Percentiles rank a stretch among this genome's conserved stretches.
Evolutionary conservation across 2,888 invertebrate species (phyloP).

Genomic region (Lithophane semibrunnea): DNA sequence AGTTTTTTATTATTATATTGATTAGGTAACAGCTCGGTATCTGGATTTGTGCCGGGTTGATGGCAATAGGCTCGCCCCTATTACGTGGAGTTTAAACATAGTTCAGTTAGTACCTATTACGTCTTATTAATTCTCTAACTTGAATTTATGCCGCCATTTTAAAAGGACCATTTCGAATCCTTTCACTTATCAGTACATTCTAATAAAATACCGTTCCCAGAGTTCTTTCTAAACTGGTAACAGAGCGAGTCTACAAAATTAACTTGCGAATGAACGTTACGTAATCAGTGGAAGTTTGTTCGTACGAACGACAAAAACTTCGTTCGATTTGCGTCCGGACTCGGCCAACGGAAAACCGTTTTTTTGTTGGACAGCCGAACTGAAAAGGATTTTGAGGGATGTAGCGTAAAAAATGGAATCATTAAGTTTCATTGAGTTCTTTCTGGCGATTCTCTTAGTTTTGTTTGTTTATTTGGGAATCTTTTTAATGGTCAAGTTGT

Average conservation of each 20-base stretch:
- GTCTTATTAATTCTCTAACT: conserved; percentile 23
- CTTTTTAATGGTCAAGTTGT: not conserved
- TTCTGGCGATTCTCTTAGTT: conserved; percentile 3
- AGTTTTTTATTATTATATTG: too few relatives aligned
- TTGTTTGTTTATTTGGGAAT: not conserved
- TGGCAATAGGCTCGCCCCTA: too few relatives aligned
- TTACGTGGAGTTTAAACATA: too few relatives aligned
- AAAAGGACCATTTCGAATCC: conserved; percentile 5
- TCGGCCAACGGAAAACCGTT: not conserved
- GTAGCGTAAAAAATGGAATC: conserved; percentile 29
- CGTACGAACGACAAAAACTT: conserved; percentile 25
- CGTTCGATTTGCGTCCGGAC: conserved; percentile 6
- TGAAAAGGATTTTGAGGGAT: conserved; percentile 1
- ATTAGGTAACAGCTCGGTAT: too few relatives aligned
- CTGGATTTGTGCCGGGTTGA: too few relatives aligned
- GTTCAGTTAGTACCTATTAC: not conserved
- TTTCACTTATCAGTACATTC: not conserved
- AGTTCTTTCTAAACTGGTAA: conserved; percentile 36
- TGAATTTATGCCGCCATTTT: conserved; percentile 14
- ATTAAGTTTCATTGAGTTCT: conserved; percentile 12
- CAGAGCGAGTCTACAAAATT: conserved; percentile 37
- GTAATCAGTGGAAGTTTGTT: conserved; percentile 40
- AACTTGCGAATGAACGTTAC: conserved; percentile 39
- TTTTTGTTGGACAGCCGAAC: conserved; percentile 24
- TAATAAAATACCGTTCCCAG: not conserved